These are phyloP conservation scores for Protonibea diacanthus DNA, from an alignment of 2,797 vertebrate species.

Conservation along the genomic window DNA sequence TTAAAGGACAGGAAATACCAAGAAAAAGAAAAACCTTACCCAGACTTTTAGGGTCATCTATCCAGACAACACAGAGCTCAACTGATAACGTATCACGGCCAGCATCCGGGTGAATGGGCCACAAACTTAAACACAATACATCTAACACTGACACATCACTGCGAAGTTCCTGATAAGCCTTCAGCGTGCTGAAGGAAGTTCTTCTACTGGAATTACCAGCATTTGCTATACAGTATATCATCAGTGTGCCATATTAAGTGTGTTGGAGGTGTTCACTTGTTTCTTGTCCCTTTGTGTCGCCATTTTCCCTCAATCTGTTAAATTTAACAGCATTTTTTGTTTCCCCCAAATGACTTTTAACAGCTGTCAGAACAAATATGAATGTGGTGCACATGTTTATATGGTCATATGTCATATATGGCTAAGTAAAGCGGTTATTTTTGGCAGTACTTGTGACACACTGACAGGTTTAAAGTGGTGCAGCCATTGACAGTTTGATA, in stretches of 20 bases:
- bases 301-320: background rate
- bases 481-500: background rate
- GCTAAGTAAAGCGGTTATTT: background rate
- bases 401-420: too few species aligned
- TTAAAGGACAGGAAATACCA: conserved; percentile 68
- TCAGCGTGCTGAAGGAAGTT: background rate
- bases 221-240: too few species aligned
- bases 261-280: background rate
- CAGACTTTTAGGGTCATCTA: conserved; percentile 37
- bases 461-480: background rate
- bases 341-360: background rate
- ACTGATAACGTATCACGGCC: conserved; percentile 52
- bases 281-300: background rate
- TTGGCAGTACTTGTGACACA: background rate
- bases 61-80: conserved; percentile 24
- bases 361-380: too few species aligned
- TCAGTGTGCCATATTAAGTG: background rate
- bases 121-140: conserved; percentile 10
- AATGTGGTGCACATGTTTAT: too few species aligned
- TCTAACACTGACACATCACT: background rate
- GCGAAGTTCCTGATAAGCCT: conserved; percentile 17
- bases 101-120: conserved; percentile 25
- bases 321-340: background rate
- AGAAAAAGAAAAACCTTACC: conserved; percentile 22
- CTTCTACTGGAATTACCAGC: background rate